Percentiles rank a stretch among this genome's conserved stretches.
phyloP scores from a whole-genome alignment of 2,797 vertebrate species.

The Acanthopagrus latus region DNA sequence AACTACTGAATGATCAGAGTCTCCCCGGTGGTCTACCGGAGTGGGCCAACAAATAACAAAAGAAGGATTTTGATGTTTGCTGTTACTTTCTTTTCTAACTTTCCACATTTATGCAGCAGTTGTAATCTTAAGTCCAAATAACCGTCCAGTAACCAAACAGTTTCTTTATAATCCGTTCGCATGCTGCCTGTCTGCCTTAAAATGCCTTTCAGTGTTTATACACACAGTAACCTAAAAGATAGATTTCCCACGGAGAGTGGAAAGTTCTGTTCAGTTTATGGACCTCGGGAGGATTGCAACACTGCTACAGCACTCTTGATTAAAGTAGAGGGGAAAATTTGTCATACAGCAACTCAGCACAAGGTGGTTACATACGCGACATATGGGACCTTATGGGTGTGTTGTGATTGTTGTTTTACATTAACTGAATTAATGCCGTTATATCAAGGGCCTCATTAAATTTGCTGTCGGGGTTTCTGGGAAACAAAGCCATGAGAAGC shows the following conservation, averaged over 20 bases:
- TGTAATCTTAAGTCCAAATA: slow-evolving; percentile 21
- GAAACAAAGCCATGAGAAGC: slow-evolving; percentile 1
- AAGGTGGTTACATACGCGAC: slow-evolving; percentile 32
- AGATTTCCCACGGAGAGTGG: slow-evolving; percentile 8
- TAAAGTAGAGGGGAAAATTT: slow-evolving; percentile 27
- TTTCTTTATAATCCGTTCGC: slow-evolving; percentile 13
- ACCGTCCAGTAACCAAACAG: background rate
- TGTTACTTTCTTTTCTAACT: slow-evolving; percentile 7
- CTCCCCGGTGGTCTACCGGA: slow-evolving; percentile 28
- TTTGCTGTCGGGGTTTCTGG: background rate
- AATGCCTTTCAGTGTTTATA: background rate
- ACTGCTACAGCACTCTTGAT: slow-evolving; percentile 29
- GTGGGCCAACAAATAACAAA: slow-evolving; percentile 17
- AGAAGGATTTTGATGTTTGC: slow-evolving; percentile 27
- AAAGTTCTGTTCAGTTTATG: slow-evolving; percentile 16
- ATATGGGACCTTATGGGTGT: slow-evolving; percentile 28
- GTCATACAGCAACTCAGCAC: slow-evolving; percentile 29
- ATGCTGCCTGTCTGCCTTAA: background rate
- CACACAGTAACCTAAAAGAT: slow-evolving; percentile 18
- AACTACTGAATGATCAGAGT: slow-evolving; percentile 43
- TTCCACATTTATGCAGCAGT: slow-evolving; percentile 9
- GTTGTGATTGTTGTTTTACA: slow-evolving; percentile 27
- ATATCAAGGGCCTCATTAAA: slow-evolving; percentile 18
- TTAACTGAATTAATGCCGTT: slow-evolving; percentile 17
- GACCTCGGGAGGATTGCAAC: slow-evolving; percentile 18